phyloP scores from a whole-genome alignment of 2,888 invertebrate genomes.

The Pseudolycoriella hygida region DNA sequence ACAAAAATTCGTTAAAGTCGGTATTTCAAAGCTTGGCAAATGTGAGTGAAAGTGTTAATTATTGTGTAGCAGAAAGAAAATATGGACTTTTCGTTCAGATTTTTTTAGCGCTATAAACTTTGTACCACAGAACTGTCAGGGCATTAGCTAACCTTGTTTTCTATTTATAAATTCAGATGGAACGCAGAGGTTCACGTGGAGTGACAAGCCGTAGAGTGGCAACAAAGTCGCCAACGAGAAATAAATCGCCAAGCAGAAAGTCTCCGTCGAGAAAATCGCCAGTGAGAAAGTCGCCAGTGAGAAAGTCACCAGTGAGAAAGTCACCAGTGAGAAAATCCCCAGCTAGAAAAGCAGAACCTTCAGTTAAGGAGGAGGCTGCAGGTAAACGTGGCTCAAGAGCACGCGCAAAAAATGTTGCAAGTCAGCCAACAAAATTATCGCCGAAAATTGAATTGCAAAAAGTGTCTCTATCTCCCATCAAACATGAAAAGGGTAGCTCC shows the following conservation, averaged over 20 bases:
- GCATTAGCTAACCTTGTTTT: too few relatives aligned
- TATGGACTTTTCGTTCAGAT: too few relatives aligned
- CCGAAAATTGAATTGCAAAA: neutral
- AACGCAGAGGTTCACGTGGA: too few relatives aligned
- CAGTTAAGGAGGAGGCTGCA: conserved; percentile 8
- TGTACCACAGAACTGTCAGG: too few relatives aligned
- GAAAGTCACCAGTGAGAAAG: conserved; percentile 34
- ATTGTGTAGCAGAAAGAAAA: too few relatives aligned
- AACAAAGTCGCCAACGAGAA: conserved; percentile 4
- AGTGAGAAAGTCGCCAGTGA: conserved; percentile 15
- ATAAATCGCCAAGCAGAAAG: conserved; percentile 7
- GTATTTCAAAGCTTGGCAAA: too few relatives aligned
- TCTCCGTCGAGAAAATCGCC: conserved; percentile 34
- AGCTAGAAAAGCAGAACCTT: conserved; percentile 15
- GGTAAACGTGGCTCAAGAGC: conserved; percentile 15
- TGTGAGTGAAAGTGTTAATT: too few relatives aligned
- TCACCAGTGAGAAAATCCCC: conserved; percentile 21
- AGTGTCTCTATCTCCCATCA: neutral
- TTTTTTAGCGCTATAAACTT: too few relatives aligned
- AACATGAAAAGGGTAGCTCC: neutral
- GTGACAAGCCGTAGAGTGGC: neutral
- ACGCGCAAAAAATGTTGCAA: conserved; percentile 15
- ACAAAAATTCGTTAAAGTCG: too few relatives aligned
- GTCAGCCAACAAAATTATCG: neutral
- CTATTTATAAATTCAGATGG: too few relatives aligned